Evolutionary conservation across 2,797 vertebrate species (phyloP).

Genomic region (Chaunax sp.): DNA sequence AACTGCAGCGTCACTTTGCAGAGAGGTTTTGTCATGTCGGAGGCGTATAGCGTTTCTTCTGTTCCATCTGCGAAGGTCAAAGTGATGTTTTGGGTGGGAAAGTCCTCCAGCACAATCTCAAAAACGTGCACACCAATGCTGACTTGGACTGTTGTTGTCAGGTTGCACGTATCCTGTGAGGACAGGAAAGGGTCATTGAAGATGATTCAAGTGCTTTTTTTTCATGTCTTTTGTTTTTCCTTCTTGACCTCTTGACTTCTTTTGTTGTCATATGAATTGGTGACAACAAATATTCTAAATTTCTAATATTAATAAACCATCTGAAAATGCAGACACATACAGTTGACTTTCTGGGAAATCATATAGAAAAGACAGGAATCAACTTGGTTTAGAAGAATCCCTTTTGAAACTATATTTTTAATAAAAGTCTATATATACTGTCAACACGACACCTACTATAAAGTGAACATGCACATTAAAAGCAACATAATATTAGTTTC

Average conservation of each 20-base stretch:
- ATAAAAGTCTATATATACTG: no score
- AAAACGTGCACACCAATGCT: constrained; percentile 60
- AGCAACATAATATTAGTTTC: background rate
- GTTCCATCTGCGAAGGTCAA: constrained; percentile 61
- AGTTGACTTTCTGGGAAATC: background rate
- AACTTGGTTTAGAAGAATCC: no score
- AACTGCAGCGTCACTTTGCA: constrained; percentile 78
- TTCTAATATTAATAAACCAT: background rate
- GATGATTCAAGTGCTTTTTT: background rate
- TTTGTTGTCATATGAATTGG: no score
- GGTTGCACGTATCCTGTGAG: constrained; percentile 55
- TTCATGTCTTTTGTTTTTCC: background rate
- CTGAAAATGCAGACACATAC: background rate
- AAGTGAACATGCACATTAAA: no score
- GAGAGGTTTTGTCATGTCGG: constrained; percentile 33
- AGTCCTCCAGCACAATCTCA: constrained; percentile 73
- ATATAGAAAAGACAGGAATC: no score
- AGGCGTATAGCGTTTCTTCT: accelerated
- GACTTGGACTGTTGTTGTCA: constrained; percentile 16
- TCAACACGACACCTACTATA: no score
- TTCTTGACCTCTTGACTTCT: background rate
- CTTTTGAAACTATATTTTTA: no score
- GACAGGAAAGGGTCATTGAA: background rate
- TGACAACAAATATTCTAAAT: background rate
- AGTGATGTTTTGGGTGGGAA: constrained; percentile 50